Conservation (phyloP, 2,888 invertebrate genomes). For the Apotomis turbidana region DNA sequence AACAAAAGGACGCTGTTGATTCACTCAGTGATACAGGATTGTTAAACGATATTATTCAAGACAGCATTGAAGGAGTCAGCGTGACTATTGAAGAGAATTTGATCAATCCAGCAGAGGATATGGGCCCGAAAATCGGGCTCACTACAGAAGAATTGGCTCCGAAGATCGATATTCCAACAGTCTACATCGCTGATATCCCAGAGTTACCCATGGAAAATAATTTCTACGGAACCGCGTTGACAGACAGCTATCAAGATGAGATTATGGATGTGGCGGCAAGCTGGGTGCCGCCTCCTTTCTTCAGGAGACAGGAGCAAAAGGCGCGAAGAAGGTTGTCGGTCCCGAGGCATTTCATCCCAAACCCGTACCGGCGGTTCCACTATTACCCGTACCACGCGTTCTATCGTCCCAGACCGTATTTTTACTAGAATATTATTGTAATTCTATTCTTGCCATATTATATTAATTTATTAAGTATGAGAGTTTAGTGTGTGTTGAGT, state of each 20-base stretch:
- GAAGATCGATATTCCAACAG: constrained; percentile 32
- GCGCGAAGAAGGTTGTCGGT: constrained; percentile 59
- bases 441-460: constrained; percentile 39
- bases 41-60: constrained; percentile 41
- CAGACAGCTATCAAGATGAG: constrained; percentile 62
- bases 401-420: constrained; percentile 73
- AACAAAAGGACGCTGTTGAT: constrained; percentile 54
- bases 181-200: constrained; percentile 39
- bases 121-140: neutral
- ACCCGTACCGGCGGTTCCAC: constrained; percentile 61
- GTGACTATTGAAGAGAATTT: constrained; percentile 62
- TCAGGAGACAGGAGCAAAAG: constrained; percentile 54
- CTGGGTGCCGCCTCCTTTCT: constrained; percentile 66
- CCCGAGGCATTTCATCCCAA: constrained; percentile 61
- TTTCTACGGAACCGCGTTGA: constrained; percentile 53
- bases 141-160: no score
- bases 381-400: constrained; percentile 65
- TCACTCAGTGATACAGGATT: constrained; percentile 43
- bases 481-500: neutral
- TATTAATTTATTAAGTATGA: constrained; percentile 44
- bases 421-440: constrained; percentile 54
- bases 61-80: constrained; percentile 51
- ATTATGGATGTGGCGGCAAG: constrained; percentile 75
- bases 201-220: constrained; percentile 46
- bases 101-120: constrained; percentile 44